Base-by-base conservation (phyloP, 1,140 invertebrate genomes). In the Caenorhabditis latens region DNA sequence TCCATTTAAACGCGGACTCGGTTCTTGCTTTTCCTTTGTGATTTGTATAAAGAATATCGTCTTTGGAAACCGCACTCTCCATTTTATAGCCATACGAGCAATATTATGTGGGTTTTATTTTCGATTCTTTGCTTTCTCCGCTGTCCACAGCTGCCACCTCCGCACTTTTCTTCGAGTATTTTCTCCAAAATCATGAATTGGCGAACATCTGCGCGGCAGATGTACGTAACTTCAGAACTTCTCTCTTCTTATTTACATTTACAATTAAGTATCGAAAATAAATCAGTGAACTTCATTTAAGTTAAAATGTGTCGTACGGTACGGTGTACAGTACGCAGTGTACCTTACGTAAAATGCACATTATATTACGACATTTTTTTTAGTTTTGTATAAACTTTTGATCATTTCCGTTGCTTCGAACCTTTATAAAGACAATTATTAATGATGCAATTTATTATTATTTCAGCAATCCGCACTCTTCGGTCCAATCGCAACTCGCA, bases 381-480 rank as follows among this genome's bases (percentile, higher is more conserved):
- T 9, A 53, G 3, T 61, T 61, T 21, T 61, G 8, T 58, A 1
- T 7, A 65, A 65, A 65, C n/a, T 32, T 65, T 40, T 65, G 19
- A 9, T 8, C 19, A 5, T 61, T 61, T 21, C 16, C 42, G 24
- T 40, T 11, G 61, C n/a, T 6, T 58, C 57, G 4, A 8, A 4
- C 57, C 4, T 2, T 58, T 58, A n/a, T 21, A n/a, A 8, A 11
- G 4, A 40, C 4, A 40, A n/a, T 32, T 32, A 1, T 32, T 63
- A 40, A 75, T 46, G 9, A 53, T 16, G 50, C 2, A 2, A 13
- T 53, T 32, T 43, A 43, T 43, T 7, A 50, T 50, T 24, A 32
- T 79, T 79, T 21, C 71, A 79, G 71, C 71, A 79, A 79, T 50
- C 71, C 9, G 71, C 71, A 2, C 71, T 79, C 24, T 79, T 79